Evolutionary conservation across 2,888 invertebrate species (phyloP).

Genomic region (Scaptomyza tumidula): DNA sequence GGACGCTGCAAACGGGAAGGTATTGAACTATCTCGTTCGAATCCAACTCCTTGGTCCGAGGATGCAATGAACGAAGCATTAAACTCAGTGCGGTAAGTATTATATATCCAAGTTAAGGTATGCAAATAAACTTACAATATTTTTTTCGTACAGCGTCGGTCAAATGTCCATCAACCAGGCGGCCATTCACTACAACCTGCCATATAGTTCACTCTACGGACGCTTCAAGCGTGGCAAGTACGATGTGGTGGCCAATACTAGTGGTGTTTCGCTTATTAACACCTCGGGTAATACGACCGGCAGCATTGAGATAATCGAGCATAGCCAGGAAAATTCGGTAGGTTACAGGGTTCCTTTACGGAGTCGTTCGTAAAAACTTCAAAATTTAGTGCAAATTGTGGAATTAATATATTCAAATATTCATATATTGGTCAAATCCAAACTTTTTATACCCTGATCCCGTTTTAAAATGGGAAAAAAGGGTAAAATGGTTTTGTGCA

Average conservation of each 20-base stretch:
- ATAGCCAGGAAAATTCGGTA: conserved; percentile 85
- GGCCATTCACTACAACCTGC: conserved; percentile 95
- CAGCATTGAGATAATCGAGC: conserved; percentile 84
- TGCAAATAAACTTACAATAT: neutral
- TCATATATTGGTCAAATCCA: neutral
- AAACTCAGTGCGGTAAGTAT: conserved; percentile 91
- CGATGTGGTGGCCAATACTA: conserved; percentile 85
- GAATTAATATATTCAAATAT: too few relatives aligned
- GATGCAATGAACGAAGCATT: conserved; percentile 96
- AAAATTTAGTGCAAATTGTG: too few relatives aligned
- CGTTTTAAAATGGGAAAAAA: too few relatives aligned
- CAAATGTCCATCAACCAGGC: conserved; percentile 98
- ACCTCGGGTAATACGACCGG: conserved; percentile 83
- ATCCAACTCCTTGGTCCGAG: conserved; percentile 97
- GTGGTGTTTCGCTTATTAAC: conserved; percentile 81
- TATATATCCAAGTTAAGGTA: neutral
- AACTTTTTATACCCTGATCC: too few relatives aligned
- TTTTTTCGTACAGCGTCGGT: conserved; percentile 87
- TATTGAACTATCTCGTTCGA: conserved; percentile 93
- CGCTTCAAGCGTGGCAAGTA: conserved; percentile 95
- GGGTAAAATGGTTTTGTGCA: too few relatives aligned
- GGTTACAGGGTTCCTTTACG: conserved; percentile 41
- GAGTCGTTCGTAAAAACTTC: too few relatives aligned
- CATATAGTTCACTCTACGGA: conserved; percentile 95
- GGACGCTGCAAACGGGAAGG: conserved; percentile 95